Evolutionary conservation across 2,888 invertebrate species (phyloP).

Genomic region (Anodontia alba): DNA sequence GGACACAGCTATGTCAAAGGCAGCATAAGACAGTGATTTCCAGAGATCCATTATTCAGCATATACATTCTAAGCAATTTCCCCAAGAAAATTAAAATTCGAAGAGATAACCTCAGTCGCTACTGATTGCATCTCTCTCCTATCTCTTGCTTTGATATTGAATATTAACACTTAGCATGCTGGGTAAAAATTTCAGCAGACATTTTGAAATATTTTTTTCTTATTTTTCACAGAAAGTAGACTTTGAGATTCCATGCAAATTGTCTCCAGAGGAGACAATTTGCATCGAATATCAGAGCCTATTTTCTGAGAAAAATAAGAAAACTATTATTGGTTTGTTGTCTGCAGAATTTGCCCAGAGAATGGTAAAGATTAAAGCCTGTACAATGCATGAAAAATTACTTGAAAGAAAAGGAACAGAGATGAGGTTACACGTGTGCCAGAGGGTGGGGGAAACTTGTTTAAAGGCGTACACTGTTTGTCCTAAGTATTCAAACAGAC

Average conservation of each 20-base stretch:
- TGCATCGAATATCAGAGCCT: no score
- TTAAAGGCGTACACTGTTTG: no score
- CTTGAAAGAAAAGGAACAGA: not conserved
- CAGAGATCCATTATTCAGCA: constrained; percentile 13
- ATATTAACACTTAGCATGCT: not conserved
- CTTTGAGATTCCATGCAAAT: no score
- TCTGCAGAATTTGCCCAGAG: not conserved
- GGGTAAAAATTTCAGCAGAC: no score
- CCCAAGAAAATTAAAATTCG: constrained; percentile 23
- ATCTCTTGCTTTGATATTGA: constrained; percentile 9
- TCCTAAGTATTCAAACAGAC: no score
- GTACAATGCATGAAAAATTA: not conserved
- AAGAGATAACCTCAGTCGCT: constrained; percentile 7
- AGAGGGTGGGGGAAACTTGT: no score
- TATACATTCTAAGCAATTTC: constrained; percentile 8
- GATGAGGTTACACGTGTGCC: not conserved
- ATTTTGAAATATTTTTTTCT: no score
- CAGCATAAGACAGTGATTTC: constrained; percentile 1
- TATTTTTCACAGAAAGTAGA: no score
- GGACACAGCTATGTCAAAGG: not conserved
- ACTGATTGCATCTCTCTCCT: constrained; percentile 15
- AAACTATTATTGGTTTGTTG: not conserved
- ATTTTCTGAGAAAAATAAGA: no score
- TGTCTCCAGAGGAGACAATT: no score
- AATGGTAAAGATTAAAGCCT: no score